Percentiles rank a stretch among this genome's conserved stretches.
Conservation (phyloP, 2,888 invertebrate genomes). For the Dicyrtoma fusca region DNA sequence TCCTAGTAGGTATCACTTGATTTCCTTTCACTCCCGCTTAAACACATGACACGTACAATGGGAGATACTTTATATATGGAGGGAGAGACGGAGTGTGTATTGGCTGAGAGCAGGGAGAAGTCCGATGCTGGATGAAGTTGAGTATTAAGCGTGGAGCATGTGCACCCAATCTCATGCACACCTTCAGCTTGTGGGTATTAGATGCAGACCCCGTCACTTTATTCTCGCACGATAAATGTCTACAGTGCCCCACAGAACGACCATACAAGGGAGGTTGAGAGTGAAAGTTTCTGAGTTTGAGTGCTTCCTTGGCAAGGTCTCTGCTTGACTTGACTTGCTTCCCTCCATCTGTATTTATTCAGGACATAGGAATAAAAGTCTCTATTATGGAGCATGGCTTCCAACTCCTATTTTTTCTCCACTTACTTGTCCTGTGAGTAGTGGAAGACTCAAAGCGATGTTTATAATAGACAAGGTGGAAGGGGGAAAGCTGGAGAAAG, state of each 20-base stretch:
- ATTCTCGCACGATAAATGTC: neutral
- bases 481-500: constrained; percentile 7
- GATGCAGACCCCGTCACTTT: neutral
- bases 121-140: no score
- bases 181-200: neutral
- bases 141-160: neutral
- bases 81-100: no score
- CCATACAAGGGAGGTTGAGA: neutral
- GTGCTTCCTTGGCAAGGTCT: neutral
- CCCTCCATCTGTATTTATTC: neutral
- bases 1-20: neutral
- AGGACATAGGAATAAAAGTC: neutral
- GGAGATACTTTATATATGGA: no score
- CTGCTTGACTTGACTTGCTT: neutral
- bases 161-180: constrained; percentile 13
- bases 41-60: neutral
- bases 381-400: neutral
- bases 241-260: neutral
- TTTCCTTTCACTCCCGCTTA: neutral
- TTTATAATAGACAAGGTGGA: constrained; percentile 10
- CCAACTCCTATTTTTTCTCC: no score
- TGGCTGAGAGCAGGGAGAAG: no score
- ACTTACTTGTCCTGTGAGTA: neutral
- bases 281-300: no score
- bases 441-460: constrained; percentile 1